Conservation (phyloP, 1,140 invertebrate species). For the Drepana arcuata region DNA sequence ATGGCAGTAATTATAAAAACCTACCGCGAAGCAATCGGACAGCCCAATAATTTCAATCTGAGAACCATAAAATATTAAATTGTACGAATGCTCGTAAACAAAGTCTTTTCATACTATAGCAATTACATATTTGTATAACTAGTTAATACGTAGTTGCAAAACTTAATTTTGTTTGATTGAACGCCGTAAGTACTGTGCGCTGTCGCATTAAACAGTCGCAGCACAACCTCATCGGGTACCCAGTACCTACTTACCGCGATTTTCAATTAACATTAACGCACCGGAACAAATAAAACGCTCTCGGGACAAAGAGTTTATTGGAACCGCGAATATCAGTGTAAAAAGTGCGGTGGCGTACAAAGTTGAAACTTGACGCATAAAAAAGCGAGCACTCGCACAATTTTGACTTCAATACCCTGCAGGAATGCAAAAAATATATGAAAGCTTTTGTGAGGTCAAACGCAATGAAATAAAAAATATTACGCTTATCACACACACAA, state of each 20-base stretch:
- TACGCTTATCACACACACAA: too few relatives aligned
- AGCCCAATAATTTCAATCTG: too few relatives aligned
- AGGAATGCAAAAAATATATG: too few relatives aligned
- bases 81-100: too few relatives aligned
- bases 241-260: constrained; percentile 21
- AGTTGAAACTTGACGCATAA: constrained; percentile 11
- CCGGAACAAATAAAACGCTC: constrained; percentile 29
- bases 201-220: constrained; percentile 17
- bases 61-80: too few relatives aligned
- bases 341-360: constrained; percentile 19
- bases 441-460: too few relatives aligned
- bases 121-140: too few relatives aligned
- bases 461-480: too few relatives aligned
- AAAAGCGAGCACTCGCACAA: constrained; percentile 4
- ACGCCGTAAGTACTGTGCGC: too few relatives aligned
- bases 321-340: constrained; percentile 21
- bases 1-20: constrained; percentile 9
- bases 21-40: constrained; percentile 13
- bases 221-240: constrained; percentile 12
- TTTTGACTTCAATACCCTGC: constrained; percentile 7
- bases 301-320: constrained; percentile 23
- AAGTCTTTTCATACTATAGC: too few relatives aligned
- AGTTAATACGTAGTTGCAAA: too few relatives aligned
- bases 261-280: constrained; percentile 28
- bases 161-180: too few relatives aligned